Base-by-base conservation (phyloP, 2,797 vertebrate genomes). In the Toxotes lorentzi region DNA sequence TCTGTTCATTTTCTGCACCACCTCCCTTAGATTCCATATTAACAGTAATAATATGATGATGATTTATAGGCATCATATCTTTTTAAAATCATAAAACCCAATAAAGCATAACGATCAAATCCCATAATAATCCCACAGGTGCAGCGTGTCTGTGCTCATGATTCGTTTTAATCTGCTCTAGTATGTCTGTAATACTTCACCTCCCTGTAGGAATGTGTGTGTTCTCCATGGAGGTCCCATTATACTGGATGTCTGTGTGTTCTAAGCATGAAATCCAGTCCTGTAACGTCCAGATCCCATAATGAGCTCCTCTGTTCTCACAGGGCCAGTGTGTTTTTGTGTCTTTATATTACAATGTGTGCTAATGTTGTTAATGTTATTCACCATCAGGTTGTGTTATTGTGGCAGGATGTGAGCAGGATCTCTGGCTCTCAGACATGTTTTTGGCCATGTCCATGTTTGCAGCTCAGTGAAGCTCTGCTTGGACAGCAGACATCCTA, bases 41-140 rank as follows among this genome's bases (percentile, higher is more conserved):
- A 47, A 41, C 12, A 1, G 4, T 41, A 12, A 10, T 13, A 34
- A 10, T 14, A 7, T 43, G 4, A n/a, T n/a, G 41, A 13, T 9
- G 13, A 17, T 45, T 23, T 34, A 30, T 10, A 21, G 16, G 9
- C 51, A 23, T 53, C 1, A 27, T 14, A 7, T 53, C n/a, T 13
- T 53, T 23, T 16, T 14, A 1, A 43, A 35, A 43, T 43, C 41
- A 16, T 43, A 43, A 40, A 48, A n/a, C 21, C 40, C 30, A 27
- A 47, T 48, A 48, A 30, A 30, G 27, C 27, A 30, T 4, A 30
- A 30, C 27, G 27, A 30, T 30, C 27, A 43, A 30, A 62, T 62
- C 40, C 38, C 30, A 54, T 68, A 41, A 68, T 48, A 59, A 54
- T 12, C 14, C 60, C 2, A 19, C 63, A 59, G 67, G 35, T 71